phyloP scores from a whole-genome alignment of 2,888 invertebrate species.

The Eristalis intricaria region DNA sequence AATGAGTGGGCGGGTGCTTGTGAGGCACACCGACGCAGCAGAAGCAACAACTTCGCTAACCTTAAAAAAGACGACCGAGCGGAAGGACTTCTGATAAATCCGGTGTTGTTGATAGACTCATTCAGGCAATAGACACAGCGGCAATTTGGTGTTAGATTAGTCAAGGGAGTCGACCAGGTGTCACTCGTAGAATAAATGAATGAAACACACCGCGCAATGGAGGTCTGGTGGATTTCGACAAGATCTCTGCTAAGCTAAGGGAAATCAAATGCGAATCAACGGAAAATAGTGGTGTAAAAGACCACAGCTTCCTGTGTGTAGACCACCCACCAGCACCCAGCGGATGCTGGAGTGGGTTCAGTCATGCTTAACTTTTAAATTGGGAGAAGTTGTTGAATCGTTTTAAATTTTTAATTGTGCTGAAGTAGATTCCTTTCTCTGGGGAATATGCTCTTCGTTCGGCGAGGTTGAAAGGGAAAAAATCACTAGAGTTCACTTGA shows the following conservation, averaged over 20 bases:
- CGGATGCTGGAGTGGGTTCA: conserved; percentile 2
- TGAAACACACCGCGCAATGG: background rate
- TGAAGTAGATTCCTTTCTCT: conserved; percentile 39
- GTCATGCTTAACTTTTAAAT: conserved; percentile 57
- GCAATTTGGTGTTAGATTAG: conserved; percentile 56
- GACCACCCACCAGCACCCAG: background rate
- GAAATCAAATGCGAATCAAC: background rate
- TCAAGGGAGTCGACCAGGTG: conserved; percentile 18
- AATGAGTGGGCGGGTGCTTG: no score
- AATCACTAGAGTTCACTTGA: conserved; percentile 3
- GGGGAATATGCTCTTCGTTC: background rate
- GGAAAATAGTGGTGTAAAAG: background rate
- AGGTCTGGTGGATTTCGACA: background rate
- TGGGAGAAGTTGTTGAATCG: conserved; percentile 49
- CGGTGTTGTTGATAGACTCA: conserved; percentile 50
- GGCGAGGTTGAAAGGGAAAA: background rate
- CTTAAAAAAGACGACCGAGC: conserved; percentile 16
- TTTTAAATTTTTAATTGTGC: conserved; percentile 58
- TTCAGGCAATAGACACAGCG: conserved; percentile 32
- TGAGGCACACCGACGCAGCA: background rate
- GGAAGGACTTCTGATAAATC: conserved; percentile 56
- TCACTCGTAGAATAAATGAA: background rate
- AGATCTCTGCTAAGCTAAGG: conserved; percentile 15
- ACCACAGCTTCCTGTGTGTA: background rate
- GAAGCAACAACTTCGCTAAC: conserved; percentile 53